Percentiles rank a stretch among this genome's conserved stretches.
These are phyloP conservation scores for Maniola jurtina DNA, from an alignment of 1,140 invertebrate species.

Conservation along the genomic window DNA sequence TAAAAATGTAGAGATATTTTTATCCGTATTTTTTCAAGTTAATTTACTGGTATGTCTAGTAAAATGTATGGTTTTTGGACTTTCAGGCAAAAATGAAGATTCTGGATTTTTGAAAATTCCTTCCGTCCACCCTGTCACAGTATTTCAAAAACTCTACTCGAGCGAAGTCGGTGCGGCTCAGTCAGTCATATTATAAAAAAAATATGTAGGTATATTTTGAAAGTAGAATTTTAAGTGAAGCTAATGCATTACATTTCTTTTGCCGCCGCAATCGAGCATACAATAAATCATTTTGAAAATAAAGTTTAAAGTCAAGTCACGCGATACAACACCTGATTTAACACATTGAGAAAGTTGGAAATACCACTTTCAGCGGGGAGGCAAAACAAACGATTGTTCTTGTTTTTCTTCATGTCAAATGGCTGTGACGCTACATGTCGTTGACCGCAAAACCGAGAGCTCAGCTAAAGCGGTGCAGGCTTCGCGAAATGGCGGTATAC, in stretches of 20 bases:
- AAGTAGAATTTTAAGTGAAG: neutral
- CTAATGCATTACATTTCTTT: neutral
- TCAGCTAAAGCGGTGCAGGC: conserved; percentile 29
- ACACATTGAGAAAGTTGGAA: conserved; percentile 32
- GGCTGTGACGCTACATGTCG: conserved; percentile 56
- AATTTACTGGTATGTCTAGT: too few species aligned
- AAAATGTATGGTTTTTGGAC: too few species aligned
- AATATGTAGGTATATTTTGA: neutral
- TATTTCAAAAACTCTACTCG: too few species aligned
- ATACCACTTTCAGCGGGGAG: conserved; percentile 29
- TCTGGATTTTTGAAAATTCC: too few species aligned
- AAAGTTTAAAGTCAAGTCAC: conserved; percentile 27
- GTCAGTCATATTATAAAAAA: too few species aligned
- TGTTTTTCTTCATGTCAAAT: conserved; percentile 60
- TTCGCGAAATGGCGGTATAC: conserved; percentile 33
- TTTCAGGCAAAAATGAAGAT: too few species aligned
- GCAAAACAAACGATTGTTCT: conserved; percentile 34
- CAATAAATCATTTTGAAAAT: conserved; percentile 29
- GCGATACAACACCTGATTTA: conserved; percentile 37
- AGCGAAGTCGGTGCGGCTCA: too few species aligned
- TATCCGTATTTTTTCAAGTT: too few species aligned
- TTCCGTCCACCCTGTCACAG: too few species aligned
- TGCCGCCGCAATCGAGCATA: conserved; percentile 5
- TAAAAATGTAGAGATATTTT: too few species aligned
- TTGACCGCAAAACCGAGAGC: conserved; percentile 51